Evolutionary conservation across 2,113 vertebrate genomes (phyloP), one percentile per base, ranked within the genome.

Genomic region (Irena cyanogastra): DNA sequence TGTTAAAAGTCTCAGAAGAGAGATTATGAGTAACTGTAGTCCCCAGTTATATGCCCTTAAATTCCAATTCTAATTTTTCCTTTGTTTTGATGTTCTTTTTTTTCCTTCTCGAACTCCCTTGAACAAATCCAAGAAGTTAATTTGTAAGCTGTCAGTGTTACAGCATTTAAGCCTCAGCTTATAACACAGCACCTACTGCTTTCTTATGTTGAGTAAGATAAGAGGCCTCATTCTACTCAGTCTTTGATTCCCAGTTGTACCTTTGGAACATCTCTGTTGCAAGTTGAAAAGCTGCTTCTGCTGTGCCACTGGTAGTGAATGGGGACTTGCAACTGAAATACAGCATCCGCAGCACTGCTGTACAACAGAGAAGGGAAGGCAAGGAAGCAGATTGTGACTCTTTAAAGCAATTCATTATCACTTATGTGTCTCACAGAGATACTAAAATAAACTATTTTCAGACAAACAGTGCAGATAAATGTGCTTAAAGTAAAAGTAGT

Each of bases 111-210:
- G 14, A 47, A 10, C 3, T 56, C 27, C 14, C 18, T 64, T 60
- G 39, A 64, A 7, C 8, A 89, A 78, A 75, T 56, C n/a, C 13
- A 80, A 54, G 35, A 24, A 24, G 11, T 50, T 12, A 16, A 1
- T 1, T 85, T 56, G 18, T 49, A 42, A 70, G 0, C 3, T n/a
- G 10, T 22, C 41, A 60, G 9, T 26, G 23, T 65, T 42, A 35
- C 0, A 4, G 5, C 1, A 0, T 42, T 82, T 74, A 52, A 30
- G 11, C 8, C 27, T 78, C 8, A n/a, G 4, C 0, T 82, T 61
- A 18, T 35, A 56, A 39, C 6, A 42, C 6, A 74, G 30, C 3
- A 63, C 13, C 50, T 69, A 33, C 16, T 61, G 31, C 11, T 78
- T 69, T 69, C 41, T 33, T 52, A n/a, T 2, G 6, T 2, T 50